These are phyloP conservation scores for Maniola jurtina DNA, from an alignment of 1,140 invertebrate species.

Conservation along the genomic window DNA sequence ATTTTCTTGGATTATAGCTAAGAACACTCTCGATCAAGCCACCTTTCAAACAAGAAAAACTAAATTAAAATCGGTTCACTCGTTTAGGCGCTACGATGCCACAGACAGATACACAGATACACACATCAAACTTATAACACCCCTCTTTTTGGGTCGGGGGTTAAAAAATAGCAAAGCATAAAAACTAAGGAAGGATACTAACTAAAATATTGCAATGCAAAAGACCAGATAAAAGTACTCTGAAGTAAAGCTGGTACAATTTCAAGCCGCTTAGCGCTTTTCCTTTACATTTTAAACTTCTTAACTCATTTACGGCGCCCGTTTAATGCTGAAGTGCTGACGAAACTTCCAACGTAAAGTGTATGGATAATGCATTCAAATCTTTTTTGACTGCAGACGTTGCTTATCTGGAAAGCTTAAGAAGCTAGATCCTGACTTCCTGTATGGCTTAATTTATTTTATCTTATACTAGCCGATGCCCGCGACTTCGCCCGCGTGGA, in stretches of 20 bases:
- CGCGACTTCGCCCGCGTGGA: no score
- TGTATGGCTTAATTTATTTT: not conserved
- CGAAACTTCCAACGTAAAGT: constrained; percentile 6
- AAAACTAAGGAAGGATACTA: not conserved
- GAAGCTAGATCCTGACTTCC: not conserved
- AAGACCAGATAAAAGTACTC: constrained; percentile 6
- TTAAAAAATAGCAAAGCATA: no score
- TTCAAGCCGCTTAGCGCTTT: constrained; percentile 4
- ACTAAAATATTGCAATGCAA: not conserved
- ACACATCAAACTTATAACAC: no score
- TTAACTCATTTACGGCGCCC: not conserved
- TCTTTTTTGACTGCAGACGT: not conserved
- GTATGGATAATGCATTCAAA: constrained; percentile 8
- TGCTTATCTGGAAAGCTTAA: not conserved
- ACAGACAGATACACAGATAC: no score
- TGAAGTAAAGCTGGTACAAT: constrained; percentile 2
- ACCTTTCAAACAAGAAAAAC: no score
- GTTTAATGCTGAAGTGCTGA: not conserved
- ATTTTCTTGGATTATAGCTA: no score
- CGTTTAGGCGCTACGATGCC: no score
- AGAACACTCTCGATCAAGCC: no score
- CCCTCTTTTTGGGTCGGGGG: no score
- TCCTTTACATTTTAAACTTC: constrained; percentile 9
- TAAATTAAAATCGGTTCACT: no score
- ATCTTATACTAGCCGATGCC: no score